Evolutionary conservation across 53 echinoderm and acorn worm genomes (phyloP).

Genomic region (Echinarachnius parma): DNA sequence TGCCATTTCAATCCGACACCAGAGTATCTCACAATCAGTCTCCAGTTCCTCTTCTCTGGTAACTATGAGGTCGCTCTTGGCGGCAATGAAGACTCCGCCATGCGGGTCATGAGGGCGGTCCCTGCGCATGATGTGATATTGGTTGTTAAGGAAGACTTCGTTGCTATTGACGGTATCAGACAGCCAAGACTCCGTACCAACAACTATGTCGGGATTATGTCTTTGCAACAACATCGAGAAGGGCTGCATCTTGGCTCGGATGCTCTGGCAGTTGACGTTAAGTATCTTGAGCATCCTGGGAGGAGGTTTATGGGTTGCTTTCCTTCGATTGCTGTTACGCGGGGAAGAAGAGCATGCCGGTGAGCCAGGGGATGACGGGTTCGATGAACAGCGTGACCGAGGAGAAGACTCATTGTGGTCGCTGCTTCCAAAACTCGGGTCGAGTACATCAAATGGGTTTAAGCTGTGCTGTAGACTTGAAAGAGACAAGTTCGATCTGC

Average conservation of each 20-base stretch:
- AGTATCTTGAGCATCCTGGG: slow-evolving; percentile 20
- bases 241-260: slow-evolving; percentile 20
- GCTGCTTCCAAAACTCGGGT: no score
- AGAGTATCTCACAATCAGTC: not conserved
- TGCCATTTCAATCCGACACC: not conserved
- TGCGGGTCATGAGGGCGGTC: slow-evolving; percentile 27
- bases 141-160: slow-evolving; percentile 38
- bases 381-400: no score
- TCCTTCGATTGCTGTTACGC: no score
- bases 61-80: slow-evolving; percentile 8
- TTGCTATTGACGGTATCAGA: slow-evolving; percentile 21
- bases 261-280: slow-evolving; percentile 42
- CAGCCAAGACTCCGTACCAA: slow-evolving; percentile 56
- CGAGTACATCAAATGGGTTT: no score
- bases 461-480: no score
- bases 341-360: no score
- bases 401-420: no score
- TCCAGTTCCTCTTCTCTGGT: slow-evolving; percentile 2
- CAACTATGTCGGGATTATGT: slow-evolving; percentile 36
- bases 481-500: no score
- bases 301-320: not conserved
- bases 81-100: slow-evolving; percentile 49
- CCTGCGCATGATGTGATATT: slow-evolving; percentile 22
- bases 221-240: slow-evolving; percentile 9
- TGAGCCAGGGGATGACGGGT: no score